phyloP scores from a whole-genome alignment of 2,797 vertebrate genomes.

The Molothrus ater region DNA sequence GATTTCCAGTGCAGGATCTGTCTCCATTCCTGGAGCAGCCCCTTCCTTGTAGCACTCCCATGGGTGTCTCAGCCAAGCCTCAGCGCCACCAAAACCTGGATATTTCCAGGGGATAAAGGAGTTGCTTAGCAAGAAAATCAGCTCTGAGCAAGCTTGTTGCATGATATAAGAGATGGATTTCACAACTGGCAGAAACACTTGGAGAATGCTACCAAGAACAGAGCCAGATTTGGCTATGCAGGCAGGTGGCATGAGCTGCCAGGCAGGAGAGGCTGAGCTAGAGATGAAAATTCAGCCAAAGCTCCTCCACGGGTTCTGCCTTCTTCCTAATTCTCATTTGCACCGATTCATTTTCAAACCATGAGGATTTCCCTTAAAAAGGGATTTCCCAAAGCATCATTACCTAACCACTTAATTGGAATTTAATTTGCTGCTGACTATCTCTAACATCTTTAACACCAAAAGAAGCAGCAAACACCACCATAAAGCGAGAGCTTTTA shows the following conservation, averaged over 20 bases:
- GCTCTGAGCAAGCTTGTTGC: not conserved
- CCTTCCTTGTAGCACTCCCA: not conserved
- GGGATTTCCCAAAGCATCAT: not conserved
- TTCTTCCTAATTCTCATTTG: not conserved
- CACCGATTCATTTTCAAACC: not conserved
- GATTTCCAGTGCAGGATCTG: not conserved
- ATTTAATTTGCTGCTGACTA: not conserved
- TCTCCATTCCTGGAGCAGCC: not conserved
- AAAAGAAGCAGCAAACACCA: not conserved
- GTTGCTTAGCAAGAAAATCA: slow-evolving; percentile 10
- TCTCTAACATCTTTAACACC: not conserved
- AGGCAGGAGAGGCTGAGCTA: not conserved
- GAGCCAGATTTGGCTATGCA: not conserved
- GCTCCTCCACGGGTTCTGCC: not conserved
- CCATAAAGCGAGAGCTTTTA: not conserved
- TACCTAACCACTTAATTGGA: not conserved
- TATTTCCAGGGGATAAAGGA: not conserved
- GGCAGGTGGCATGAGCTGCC: not conserved
- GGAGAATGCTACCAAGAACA: not conserved
- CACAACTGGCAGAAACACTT: not conserved
- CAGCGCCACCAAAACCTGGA: not conserved
- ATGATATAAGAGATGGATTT: not conserved
- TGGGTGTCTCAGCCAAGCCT: accelerated
- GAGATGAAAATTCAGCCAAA: not conserved
- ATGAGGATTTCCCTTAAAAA: not conserved